Conservation (phyloP, 2,888 invertebrate genomes). For the Pandemis heparana region DNA sequence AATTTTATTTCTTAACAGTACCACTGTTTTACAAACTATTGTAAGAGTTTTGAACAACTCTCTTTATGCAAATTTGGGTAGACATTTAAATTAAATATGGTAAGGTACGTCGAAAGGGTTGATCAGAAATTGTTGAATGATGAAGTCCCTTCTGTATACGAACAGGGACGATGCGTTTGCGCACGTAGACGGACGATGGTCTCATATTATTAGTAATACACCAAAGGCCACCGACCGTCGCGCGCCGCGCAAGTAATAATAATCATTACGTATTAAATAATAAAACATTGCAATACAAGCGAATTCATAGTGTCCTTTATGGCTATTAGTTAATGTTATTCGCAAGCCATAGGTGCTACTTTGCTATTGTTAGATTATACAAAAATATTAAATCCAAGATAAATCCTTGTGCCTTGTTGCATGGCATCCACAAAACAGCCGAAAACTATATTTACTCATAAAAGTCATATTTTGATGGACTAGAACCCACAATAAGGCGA, state of each 20-base stretch:
- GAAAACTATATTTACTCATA: slow-evolving; percentile 55
- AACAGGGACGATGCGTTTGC: slow-evolving; percentile 13
- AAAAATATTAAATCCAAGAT: slow-evolving; percentile 74
- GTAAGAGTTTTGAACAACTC: slow-evolving; percentile 59
- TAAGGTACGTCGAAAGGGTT: slow-evolving; percentile 44
- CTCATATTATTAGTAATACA: slow-evolving; percentile 16
- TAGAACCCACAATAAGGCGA: slow-evolving; percentile 80
- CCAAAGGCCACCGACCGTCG: slow-evolving; percentile 2
- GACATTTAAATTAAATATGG: slow-evolving; percentile 32
- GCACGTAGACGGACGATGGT: slow-evolving; percentile 10
- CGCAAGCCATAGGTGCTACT: slow-evolving; percentile 82
- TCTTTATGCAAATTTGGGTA: slow-evolving; percentile 52
- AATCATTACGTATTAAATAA: slow-evolving; percentile 65
- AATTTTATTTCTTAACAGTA: slow-evolving; percentile 76
- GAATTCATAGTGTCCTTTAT: slow-evolving; percentile 77
- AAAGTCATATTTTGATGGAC: slow-evolving; percentile 77
- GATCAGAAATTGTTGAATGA: slow-evolving; percentile 45
- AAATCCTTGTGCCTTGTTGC: slow-evolving; percentile 66
- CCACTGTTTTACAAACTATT: slow-evolving; percentile 71
- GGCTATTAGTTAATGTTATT: slow-evolving; percentile 84
- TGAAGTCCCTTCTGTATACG: slow-evolving; percentile 15
- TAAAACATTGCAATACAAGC: slow-evolving; percentile 83
- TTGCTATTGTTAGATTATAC: slow-evolving; percentile 81
- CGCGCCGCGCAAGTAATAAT: slow-evolving; percentile 38
- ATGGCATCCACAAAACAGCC: slow-evolving; percentile 60